phyloP scores from a whole-genome alignment of 2,888 invertebrate genomes.

The Tineola bisselliella region DNA sequence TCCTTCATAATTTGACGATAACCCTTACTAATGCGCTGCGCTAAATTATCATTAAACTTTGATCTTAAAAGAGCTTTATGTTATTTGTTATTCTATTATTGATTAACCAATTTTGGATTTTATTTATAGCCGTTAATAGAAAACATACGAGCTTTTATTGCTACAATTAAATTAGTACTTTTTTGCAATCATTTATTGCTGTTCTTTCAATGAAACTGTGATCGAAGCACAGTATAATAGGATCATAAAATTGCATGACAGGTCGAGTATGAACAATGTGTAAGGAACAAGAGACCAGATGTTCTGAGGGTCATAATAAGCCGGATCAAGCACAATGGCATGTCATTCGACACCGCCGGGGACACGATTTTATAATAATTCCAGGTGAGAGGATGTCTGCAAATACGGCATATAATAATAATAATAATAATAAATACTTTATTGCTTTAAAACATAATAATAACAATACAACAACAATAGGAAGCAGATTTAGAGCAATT shows the following conservation, averaged over 20 bases:
- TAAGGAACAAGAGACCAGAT: conserved; percentile 34
- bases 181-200: background rate
- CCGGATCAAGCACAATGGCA: conserved; percentile 63
- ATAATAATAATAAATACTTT: too few species aligned
- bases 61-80: conserved; percentile 34
- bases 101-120: background rate
- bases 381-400: conserved; percentile 13
- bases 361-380: background rate
- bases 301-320: conserved; percentile 63
- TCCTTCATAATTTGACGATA: conserved; percentile 55
- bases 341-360: conserved; percentile 61
- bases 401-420: background rate
- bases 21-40: conserved; percentile 45
- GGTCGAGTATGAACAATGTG: background rate
- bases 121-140: background rate
- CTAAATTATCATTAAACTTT: conserved; percentile 28
- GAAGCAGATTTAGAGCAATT: too few species aligned
- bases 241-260: conserved; percentile 7
- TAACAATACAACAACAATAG: too few species aligned
- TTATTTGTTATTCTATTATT: conserved; percentile 19
- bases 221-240: background rate
- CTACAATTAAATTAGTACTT: background rate
- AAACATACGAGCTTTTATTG: background rate
- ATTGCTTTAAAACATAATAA: too few species aligned
- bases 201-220: background rate